Percentiles rank a stretch among this genome's conserved stretches.
phyloP scores from a whole-genome alignment of 1,140 invertebrate species.

The Andricus grossulariae region DNA sequence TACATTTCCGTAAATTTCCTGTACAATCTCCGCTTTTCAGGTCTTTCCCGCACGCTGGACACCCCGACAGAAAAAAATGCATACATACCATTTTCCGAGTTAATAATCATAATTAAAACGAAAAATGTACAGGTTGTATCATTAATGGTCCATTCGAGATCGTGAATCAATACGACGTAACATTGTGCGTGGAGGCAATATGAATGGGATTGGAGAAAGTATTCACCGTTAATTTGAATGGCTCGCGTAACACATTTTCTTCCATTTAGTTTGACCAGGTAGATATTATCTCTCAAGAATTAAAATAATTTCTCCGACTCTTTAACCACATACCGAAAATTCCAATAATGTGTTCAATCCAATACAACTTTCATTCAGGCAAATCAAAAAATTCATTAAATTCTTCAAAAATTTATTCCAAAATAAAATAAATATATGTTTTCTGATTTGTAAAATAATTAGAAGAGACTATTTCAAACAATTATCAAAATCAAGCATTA shows the following conservation, averaged over 20 bases:
- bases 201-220: slow-evolving; percentile 52
- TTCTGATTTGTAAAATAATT: no score
- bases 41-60: no score
- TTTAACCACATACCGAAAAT: not conserved
- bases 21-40: no score
- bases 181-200: slow-evolving; percentile 21
- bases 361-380: no score
- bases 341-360: not conserved
- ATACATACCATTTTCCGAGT: not conserved
- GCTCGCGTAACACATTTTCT: slow-evolving; percentile 39
- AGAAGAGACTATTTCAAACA: no score
- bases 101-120: not conserved
- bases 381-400: no score
- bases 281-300: not conserved
- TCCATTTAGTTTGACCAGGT: not conserved
- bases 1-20: no score
- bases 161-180: not conserved
- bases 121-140: not conserved
- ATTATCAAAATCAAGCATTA: no score
- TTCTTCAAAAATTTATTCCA: no score
- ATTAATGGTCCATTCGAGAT: not conserved
- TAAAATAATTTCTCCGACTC: not conserved
- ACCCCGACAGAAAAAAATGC: no score
- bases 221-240: slow-evolving; percentile 58
- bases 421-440: no score